A percentile compares a stretch with the other conserved stretches of the same genome.
Evolutionary conservation across 2,113 vertebrate species (phyloP).

Genomic region (Rynchops niger): DNA sequence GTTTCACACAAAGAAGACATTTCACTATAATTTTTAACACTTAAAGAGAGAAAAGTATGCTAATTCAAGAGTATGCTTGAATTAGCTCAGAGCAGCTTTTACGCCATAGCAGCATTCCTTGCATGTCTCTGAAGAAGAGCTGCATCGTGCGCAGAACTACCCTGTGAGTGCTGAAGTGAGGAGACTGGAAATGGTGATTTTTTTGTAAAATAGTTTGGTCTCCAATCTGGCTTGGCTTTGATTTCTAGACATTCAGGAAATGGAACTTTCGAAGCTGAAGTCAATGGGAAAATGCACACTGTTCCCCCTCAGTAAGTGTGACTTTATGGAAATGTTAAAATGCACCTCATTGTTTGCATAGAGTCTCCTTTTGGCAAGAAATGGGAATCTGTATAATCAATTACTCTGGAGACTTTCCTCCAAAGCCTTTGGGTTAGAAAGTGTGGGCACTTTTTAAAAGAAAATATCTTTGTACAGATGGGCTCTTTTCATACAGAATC

Average conservation of each 20-base stretch:
- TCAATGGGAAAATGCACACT: neutral
- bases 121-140: neutral
- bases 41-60: neutral
- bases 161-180: neutral
- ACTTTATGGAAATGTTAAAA: slow-evolving; percentile 56
- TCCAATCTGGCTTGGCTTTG: slow-evolving; percentile 30
- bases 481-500: slow-evolving; percentile 11
- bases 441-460: slow-evolving; percentile 12
- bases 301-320: neutral
- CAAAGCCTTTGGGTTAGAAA: slow-evolving; percentile 9
- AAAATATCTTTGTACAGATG: slow-evolving; percentile 3
- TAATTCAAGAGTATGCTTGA: neutral
- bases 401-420: slow-evolving; percentile 36
- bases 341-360: slow-evolving; percentile 17
- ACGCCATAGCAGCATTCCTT: neutral
- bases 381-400: slow-evolving; percentile 31
- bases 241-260: slow-evolving; percentile 43
- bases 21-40: neutral
- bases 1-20: neutral
- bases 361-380: slow-evolving; percentile 21
- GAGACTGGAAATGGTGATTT: neutral
- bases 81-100: neutral
- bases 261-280: slow-evolving; percentile 24
- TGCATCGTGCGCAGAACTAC: neutral
- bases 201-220: neutral